Evolutionary conservation across 2,888 invertebrate species (phyloP).

Genomic region (Rhamphomyia laevipes): DNA sequence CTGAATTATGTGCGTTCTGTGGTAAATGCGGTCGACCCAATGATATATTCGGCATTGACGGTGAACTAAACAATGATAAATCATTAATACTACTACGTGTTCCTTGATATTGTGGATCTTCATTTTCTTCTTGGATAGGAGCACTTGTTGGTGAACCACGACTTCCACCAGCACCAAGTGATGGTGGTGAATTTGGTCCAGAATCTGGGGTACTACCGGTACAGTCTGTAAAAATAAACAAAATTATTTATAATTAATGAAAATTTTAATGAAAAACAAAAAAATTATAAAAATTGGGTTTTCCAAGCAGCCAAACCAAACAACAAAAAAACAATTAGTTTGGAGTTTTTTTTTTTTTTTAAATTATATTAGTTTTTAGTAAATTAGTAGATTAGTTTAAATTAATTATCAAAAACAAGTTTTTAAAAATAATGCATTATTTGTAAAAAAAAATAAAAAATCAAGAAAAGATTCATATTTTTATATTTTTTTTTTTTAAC

Average conservation of each 20-base stretch:
- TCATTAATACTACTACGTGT: conserved; percentile 58
- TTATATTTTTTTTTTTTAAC: conserved; percentile 14
- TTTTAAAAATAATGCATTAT: too few species aligned
- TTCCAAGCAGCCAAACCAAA: too few species aligned
- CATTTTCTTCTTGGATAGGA: conserved; percentile 73
- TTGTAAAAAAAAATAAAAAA: too few species aligned
- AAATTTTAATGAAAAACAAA: not conserved
- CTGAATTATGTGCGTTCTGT: conserved; percentile 25
- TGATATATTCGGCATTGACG: conserved; percentile 95
- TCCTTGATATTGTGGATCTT: conserved; percentile 51
- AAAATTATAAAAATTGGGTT: too few species aligned
- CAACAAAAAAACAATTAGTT: too few species aligned
- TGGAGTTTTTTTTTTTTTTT: not conserved
- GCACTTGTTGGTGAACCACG: conserved; percentile 55
- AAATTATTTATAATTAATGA: not conserved
- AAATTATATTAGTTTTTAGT: not conserved
- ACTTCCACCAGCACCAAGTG: conserved; percentile 42
- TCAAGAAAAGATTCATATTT: not conserved
- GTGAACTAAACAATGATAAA: conserved; percentile 78
- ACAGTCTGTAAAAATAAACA: conserved; percentile 35
- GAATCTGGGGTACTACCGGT: conserved; percentile 56
- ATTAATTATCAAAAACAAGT: too few species aligned
- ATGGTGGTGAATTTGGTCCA: conserved; percentile 64
- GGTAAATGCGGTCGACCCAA: conserved; percentile 67
- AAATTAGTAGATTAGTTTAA: too few species aligned